phyloP scores from a whole-genome alignment of 35 echinoderm and acorn worm species.

The Hemicentrotus pulcherrimus region DNA sequence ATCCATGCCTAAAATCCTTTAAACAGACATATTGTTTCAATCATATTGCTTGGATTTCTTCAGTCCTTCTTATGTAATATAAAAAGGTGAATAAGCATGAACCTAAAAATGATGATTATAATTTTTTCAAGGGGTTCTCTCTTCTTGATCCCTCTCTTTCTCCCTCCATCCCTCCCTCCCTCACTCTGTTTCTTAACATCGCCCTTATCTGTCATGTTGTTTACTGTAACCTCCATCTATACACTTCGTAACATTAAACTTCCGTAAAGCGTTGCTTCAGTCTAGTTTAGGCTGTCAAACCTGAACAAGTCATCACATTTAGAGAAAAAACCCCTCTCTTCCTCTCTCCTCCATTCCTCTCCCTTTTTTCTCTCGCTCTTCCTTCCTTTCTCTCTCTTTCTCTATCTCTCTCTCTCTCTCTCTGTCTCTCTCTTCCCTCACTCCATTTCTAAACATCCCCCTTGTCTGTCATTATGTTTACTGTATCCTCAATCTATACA shows the following conservation, averaged over 20 bases:
- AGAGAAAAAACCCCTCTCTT: background rate
- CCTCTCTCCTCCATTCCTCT: background rate
- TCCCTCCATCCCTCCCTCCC: background rate
- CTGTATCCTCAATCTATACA: background rate
- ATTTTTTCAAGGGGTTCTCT: background rate
- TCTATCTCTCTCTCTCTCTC: background rate
- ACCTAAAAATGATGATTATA: background rate
- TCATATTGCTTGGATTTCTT: no score
- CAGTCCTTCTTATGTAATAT: no score
- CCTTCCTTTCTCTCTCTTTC: background rate
- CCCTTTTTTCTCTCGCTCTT: background rate
- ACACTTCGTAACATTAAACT: background rate
- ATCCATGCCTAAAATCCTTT: background rate
- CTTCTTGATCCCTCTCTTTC: background rate
- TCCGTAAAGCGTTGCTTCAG: background rate
- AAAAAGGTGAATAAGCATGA: background rate
- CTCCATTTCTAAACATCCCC: background rate
- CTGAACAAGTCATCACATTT: background rate
- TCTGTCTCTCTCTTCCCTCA: background rate
- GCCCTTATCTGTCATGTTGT: background rate
- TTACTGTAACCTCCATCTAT: background rate
- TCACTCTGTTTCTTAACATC: background rate
- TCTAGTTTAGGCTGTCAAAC: background rate
- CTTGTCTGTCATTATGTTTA: background rate
- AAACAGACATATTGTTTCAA: no score